Evolutionary conservation across 2,113 vertebrate species (phyloP).

Genomic region (Ariopsis seemanni): DNA sequence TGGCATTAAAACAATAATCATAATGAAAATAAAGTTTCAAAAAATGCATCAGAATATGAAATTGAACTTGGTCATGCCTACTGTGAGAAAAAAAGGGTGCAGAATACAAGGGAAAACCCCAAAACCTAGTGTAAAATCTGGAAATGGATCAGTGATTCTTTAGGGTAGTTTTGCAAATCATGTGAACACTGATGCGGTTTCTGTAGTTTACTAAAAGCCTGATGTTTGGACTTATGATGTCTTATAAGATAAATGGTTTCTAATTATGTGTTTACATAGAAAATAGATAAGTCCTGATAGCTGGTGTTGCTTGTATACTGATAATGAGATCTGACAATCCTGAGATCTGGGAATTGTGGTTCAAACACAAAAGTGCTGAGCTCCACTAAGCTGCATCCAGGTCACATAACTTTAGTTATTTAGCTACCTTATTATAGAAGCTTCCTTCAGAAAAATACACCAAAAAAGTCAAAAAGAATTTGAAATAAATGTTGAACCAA

Average conservation of each 20-base stretch:
- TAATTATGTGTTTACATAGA: neutral
- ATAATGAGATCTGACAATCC: no score
- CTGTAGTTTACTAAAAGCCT: neutral
- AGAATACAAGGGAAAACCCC: neutral
- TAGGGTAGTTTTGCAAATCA: neutral
- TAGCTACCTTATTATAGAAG: neutral
- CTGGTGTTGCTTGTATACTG: no score
- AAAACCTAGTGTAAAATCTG: neutral
- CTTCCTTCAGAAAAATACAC: neutral
- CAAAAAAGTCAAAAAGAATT: neutral
- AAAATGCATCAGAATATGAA: no score
- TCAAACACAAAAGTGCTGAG: neutral
- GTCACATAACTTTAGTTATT: neutral
- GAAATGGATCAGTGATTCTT: neutral
- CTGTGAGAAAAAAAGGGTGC: neutral
- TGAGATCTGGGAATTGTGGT: neutral
- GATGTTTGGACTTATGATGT: neutral
- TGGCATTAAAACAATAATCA: neutral
- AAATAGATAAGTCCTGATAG: neutral
- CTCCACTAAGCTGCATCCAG: neutral
- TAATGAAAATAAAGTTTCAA: neutral
- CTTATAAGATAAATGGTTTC: neutral
- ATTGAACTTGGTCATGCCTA: no score
- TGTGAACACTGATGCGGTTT: neutral
- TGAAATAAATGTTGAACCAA: neutral